Evolutionary conservation across 2,888 invertebrate species (phyloP).

Genomic region (Heteromyza rotundicornis): DNA sequence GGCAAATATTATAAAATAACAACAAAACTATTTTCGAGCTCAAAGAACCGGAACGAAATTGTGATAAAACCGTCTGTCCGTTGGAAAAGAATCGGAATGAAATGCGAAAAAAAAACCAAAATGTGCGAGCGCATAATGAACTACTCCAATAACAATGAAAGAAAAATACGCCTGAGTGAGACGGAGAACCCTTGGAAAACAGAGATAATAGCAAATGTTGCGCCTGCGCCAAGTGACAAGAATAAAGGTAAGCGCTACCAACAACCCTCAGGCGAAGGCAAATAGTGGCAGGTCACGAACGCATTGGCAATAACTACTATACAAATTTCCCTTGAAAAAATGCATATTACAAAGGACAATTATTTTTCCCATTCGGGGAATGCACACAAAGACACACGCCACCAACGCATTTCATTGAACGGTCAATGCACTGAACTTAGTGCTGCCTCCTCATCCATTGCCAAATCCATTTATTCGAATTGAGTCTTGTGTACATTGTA

Average conservation of each 20-base stretch:
- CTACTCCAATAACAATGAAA: background rate
- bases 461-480: background rate
- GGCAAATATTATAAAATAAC: background rate
- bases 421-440: too few species aligned
- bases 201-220: constrained; percentile 8
- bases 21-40: background rate
- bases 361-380: too few species aligned
- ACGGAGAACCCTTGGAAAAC: background rate
- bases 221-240: constrained; percentile 15
- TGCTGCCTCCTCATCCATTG: too few species aligned
- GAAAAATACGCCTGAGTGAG: background rate
- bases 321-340: too few species aligned
- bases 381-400: background rate
- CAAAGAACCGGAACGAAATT: constrained; percentile 17
- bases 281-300: too few species aligned
- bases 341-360: background rate
- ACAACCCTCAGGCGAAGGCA: too few species aligned
- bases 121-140: constrained; percentile 12
- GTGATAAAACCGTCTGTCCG: background rate
- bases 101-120: too few species aligned
- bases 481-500: background rate
- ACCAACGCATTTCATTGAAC: too few species aligned
- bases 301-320: too few species aligned
- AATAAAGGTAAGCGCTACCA: too few species aligned
- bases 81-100: background rate